Evolutionary conservation across 1,140 invertebrate genomes (phyloP), one percentile per base, ranked within the genome.

Genomic region (Cheumatopsyche charites): DNA sequence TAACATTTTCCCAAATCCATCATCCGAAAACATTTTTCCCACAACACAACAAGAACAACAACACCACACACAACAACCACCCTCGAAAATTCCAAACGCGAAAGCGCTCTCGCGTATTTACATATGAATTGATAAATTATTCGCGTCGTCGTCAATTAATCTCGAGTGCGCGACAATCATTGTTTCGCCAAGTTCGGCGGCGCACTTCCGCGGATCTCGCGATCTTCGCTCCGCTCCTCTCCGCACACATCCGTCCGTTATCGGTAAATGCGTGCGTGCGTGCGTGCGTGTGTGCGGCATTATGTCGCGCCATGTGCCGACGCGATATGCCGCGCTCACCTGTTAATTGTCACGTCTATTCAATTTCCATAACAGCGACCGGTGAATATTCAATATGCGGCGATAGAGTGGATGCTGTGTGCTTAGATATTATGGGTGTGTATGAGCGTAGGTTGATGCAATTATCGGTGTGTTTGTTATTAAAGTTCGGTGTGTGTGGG

Each of bases 111-210:
- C 23, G n/a, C 21, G 47, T 52, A 58, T 58, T 58, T 58, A 58
- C 55, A 58, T 58, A 58, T 58, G 23, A 58, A 58, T 58, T 58
- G 23, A 58, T 58, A 58, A 58, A 58, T 58, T 58, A 58, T 58
- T 58, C 23, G 23, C 23, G 55, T 58, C 23, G 55, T 23, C 55
- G 21, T 58, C 55, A 58, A 58, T 58, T 58, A 58, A 58, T 58
- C 55, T 58, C 55, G 55, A 58, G 55, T 58, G 55, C n/a, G n/a
- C 17, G 17, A 26, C 55, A 52, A 52, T 19, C 23, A 23, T 58
- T 58, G 55, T 58, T 25, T 23, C 55, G 7, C 21, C 19, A 36
- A 25, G 55, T 23, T 17, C 47, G 1, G 19, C 49, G n/a, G n/a
- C 23, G 23, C n/a, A 58, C 25, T 58, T 58, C 23, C 55, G 23